Evolutionary conservation across 2,888 invertebrate species (phyloP).

Genomic region (Junonia oenone): DNA sequence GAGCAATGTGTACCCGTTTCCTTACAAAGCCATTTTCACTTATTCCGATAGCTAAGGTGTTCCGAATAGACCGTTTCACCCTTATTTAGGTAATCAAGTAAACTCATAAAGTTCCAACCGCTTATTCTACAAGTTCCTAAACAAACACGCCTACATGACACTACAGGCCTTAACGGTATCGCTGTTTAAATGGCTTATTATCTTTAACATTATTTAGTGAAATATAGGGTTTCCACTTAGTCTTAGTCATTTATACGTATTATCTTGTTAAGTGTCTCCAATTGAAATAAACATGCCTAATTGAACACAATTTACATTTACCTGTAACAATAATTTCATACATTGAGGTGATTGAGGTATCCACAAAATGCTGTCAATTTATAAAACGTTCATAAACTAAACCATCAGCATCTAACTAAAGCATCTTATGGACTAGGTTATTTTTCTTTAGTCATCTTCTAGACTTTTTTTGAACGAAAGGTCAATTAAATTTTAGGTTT

Average conservation of each 20-base stretch:
- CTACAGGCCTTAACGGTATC: conserved; percentile 10
- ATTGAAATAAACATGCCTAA: neutral
- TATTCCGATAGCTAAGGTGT: conserved; percentile 18
- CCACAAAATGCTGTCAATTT: no score
- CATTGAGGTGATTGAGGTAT: no score
- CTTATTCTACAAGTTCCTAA: conserved; percentile 33
- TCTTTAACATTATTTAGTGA: neutral
- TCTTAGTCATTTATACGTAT: neutral
- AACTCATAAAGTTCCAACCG: conserved; percentile 27
- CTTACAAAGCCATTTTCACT: conserved; percentile 20
- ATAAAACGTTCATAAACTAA: no score
- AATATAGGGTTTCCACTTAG: neutral
- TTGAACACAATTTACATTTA: neutral
- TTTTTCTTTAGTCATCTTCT: no score
- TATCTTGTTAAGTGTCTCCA: neutral
- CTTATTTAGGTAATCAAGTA: conserved; percentile 24
- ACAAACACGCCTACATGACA: conserved; percentile 24
- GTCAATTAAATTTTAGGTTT: no score
- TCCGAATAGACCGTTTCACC: conserved; percentile 21
- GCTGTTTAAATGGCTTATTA: neutral
- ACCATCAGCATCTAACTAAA: no score
- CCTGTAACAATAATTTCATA: neutral
- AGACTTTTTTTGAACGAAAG: no score
- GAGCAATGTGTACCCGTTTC: conserved; percentile 2
- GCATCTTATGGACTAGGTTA: no score